phyloP scores from a whole-genome alignment of 2,113 vertebrate genomes.

The Sclerurus mexicanus region DNA sequence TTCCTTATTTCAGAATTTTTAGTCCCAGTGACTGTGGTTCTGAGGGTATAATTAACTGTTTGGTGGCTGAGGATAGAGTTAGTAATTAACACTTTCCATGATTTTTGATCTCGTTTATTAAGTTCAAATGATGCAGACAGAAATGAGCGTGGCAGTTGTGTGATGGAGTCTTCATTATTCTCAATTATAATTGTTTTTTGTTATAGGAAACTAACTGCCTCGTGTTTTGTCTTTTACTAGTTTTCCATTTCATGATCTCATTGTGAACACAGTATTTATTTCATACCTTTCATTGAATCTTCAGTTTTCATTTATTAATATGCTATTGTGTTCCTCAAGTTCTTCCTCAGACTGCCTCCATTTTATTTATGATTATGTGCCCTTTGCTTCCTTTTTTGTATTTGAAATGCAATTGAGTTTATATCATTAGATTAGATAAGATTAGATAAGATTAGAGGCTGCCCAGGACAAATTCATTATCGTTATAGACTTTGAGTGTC shows the following conservation, averaged over 20 bases:
- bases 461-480: not conserved
- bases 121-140: not conserved
- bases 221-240: rapidly evolving
- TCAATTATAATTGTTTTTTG: not conserved
- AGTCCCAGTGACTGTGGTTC: not conserved
- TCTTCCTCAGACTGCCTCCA: not conserved
- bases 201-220: not conserved
- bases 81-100: not conserved
- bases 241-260: not conserved
- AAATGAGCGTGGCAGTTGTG: not conserved
- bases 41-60: not conserved
- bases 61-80: not conserved
- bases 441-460: not conserved
- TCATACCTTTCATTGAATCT: not conserved
- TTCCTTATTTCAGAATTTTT: not conserved
- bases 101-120: not conserved
- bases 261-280: not conserved
- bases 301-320: not conserved
- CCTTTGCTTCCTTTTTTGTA: not conserved
- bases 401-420: not conserved
- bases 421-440: not conserved
- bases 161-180: not conserved
- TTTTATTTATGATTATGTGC: not conserved
- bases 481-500: not conserved
- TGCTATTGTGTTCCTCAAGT: not conserved